Evolutionary conservation across 2,113 vertebrate genomes (phyloP).

Genomic region (Vicugna pacos): DNA sequence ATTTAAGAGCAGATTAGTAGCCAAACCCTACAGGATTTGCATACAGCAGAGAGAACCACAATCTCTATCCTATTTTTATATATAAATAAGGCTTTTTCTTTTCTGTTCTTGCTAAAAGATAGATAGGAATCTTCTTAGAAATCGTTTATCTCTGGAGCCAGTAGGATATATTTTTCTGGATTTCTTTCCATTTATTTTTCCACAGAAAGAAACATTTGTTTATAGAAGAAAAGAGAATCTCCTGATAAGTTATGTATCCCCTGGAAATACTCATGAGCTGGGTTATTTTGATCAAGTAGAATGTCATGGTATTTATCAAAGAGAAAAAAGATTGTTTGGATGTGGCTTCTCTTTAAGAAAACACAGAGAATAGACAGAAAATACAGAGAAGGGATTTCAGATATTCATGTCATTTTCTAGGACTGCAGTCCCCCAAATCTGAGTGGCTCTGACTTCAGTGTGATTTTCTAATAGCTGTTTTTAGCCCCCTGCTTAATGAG

Average conservation of each 20-base stretch:
- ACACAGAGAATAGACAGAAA: not conserved
- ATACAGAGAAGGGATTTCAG: not conserved
- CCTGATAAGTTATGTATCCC: not conserved
- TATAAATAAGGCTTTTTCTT: conserved; percentile 27
- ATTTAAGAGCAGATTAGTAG: not conserved
- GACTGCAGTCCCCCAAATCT: not conserved
- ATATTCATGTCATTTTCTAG: not conserved
- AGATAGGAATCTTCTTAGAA: conserved; percentile 1
- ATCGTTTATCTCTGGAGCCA: not conserved
- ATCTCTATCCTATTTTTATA: not conserved
- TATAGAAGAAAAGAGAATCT: conserved; percentile 38
- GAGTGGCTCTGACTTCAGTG: not conserved
- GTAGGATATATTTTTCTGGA: not conserved
- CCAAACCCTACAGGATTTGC: not conserved
- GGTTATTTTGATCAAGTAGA: not conserved
- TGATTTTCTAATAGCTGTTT: not conserved
- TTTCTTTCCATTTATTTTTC: conserved; percentile 14
- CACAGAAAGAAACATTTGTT: conserved; percentile 36
- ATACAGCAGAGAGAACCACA: not conserved
- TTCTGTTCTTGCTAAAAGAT: not conserved
- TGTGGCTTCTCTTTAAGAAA: not conserved
- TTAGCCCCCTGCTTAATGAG: not conserved
- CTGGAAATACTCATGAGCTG: not conserved
- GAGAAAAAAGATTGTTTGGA: not conserved
- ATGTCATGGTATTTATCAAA: not conserved